Conservation (phyloP, 2,888 invertebrate genomes). For the Lacanobia oleracea region DNA sequence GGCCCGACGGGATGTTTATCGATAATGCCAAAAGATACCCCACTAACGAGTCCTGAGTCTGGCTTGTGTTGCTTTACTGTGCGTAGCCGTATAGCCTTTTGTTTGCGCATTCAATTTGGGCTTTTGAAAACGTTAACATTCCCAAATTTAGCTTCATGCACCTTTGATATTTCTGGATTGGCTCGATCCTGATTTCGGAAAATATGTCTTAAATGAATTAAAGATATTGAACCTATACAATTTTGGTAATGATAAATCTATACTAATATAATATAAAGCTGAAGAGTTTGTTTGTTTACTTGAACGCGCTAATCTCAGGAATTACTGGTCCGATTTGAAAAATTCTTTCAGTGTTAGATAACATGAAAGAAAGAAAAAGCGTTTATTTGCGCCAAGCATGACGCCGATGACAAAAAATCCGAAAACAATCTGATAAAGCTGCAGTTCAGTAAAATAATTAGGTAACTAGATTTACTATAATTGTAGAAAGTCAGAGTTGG, state of each 20-base stretch:
- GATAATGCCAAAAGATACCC: constrained; percentile 72
- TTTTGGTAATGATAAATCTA: constrained; percentile 6
- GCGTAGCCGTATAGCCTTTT: constrained; percentile 48
- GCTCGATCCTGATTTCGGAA: constrained; percentile 8
- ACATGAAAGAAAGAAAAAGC: too few relatives aligned
- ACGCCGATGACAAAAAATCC: too few relatives aligned
- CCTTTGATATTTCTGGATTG: constrained; percentile 25
- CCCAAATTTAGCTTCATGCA: constrained; percentile 26
- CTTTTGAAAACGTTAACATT: constrained; percentile 32
- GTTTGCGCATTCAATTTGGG: constrained; percentile 46
- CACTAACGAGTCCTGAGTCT: constrained; percentile 70
- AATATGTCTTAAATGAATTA: not conserved
- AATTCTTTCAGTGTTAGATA: too few relatives aligned
- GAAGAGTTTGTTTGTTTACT: too few relatives aligned
- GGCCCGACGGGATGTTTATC: constrained; percentile 79
- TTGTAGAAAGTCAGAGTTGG: constrained; percentile 51
- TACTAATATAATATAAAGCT: too few relatives aligned
- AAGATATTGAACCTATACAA: not conserved
- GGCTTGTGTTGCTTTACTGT: constrained; percentile 61
- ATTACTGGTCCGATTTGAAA: too few relatives aligned
- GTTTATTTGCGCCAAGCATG: too few relatives aligned
- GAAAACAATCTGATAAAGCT: constrained; percentile 24
- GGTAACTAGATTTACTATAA: constrained; percentile 50
- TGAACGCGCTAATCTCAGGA: too few relatives aligned
- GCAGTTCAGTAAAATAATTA: constrained; percentile 33